Evolutionary conservation across 2,113 vertebrate genomes (phyloP), one percentile per base, ranked within the genome.

Genomic region (Larimichthys crocea): DNA sequence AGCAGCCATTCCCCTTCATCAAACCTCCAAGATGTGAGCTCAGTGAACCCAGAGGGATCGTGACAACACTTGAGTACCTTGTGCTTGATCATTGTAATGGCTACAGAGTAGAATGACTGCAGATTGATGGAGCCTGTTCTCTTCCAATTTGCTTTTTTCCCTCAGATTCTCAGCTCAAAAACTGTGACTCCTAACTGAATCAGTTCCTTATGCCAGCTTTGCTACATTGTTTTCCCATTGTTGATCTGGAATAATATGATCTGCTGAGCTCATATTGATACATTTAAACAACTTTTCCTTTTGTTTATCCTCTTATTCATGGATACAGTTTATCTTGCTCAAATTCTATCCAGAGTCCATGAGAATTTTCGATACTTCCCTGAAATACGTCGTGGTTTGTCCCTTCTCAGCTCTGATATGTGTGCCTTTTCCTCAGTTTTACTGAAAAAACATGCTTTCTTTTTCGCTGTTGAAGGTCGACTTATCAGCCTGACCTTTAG

Each of bases 31-130:
- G 2, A 72, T 68, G 40, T 81, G 57, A 82, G 63, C 55, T 84
- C 76, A 73, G 68, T 63, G 65, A 83, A 64, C 6, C n/a, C 63
- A 24, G 71, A 57, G 48, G 59, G 53, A 70, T 24, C 20, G 60
- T 76, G 55, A 56, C 72, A 77, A 61, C 59, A 62, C 61, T 57
- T 46, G 7, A 70, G 17, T 15, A 55, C 52, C 55, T 49, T 40
- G 62, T 60, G 42, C 49, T 59, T 74, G 69, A 81, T 72, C 62
- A 15, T 17, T 44, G 11, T 71, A 52, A 76, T 61, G 3, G 61
- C 17, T 15, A 24, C 12, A 52, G 42, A 64, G 48, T 46, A 46
- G 19, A 60, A 20, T 31, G 20, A 12, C 60, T 67, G 10, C 11
- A 3, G 59, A 70, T 60, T 67, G 14, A 56, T 50, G 17, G 14